A percentile compares a stretch with the other conserved stretches of the same genome.
These are phyloP conservation scores for Tipula lateralis DNA, from an alignment of 2,888 invertebrate genomes.

Conservation along the genomic window DNA sequence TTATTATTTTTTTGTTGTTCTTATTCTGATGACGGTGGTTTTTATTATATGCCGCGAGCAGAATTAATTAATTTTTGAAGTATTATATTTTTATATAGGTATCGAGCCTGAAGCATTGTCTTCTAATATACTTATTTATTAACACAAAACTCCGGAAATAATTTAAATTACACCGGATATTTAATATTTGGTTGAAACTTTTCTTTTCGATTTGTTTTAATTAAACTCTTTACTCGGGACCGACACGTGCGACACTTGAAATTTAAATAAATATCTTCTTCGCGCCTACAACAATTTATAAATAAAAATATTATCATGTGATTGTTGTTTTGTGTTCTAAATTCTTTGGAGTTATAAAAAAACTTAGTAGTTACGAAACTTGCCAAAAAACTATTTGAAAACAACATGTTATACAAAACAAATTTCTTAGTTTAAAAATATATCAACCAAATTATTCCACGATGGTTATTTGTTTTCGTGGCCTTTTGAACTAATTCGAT, in stretches of 20 bases:
- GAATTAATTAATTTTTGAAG: not conserved
- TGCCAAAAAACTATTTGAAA: not conserved
- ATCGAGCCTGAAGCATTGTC: not conserved
- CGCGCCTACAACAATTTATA: not conserved
- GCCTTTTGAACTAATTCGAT: no score
- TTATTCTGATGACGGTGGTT: no score
- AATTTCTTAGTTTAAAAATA: no score
- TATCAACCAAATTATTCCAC: no score
- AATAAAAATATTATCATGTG: not conserved
- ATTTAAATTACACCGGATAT: not conserved
- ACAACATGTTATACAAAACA: no score
- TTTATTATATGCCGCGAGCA: no score
- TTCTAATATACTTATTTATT: not conserved
- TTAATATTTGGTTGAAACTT: not conserved
- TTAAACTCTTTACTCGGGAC: not conserved
- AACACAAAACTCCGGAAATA: not conserved
- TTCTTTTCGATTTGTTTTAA: not conserved
- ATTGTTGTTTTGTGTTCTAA: not conserved
- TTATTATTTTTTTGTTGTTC: no score
- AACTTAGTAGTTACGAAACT: not conserved
- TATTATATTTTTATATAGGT: not conserved
- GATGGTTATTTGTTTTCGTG: no score
- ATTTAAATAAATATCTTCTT: not conserved
- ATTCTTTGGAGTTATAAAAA: not conserved
- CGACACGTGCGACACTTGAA: not conserved